Conservation (phyloP, 1,140 invertebrate genomes). For the Drosophila aff. region DNA sequence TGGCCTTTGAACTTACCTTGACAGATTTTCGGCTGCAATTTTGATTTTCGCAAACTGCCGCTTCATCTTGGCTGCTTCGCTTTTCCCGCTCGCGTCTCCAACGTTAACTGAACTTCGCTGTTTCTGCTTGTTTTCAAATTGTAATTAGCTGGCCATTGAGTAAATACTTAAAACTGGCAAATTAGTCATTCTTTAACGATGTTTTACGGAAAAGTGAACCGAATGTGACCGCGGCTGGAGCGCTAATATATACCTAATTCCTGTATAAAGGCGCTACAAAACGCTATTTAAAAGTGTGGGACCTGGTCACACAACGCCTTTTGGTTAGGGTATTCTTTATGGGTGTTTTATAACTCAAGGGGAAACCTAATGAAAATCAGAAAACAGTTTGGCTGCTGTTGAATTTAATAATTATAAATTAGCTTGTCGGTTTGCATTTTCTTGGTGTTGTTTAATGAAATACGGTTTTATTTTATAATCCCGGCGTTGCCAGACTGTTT, state of each 20-base stretch:
- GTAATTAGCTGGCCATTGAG: slow-evolving; percentile 74
- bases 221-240: slow-evolving; percentile 16
- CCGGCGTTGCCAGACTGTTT: neutral
- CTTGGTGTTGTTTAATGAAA: no score
- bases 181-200: slow-evolving; percentile 78
- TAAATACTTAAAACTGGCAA: slow-evolving; percentile 80
- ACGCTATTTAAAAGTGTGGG: neutral
- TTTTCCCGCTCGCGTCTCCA: slow-evolving; percentile 52
- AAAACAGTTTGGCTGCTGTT: neutral
- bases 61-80: slow-evolving; percentile 78
- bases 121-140: slow-evolving; percentile 47
- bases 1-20: slow-evolving; percentile 84
- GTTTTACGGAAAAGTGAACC: slow-evolving; percentile 63
- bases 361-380: neutral
- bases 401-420: neutral
- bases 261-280: neutral
- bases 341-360: neutral
- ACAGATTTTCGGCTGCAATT: slow-evolving; percentile 85
- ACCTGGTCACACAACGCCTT: neutral
- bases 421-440: neutral
- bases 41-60: slow-evolving; percentile 85
- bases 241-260: slow-evolving; percentile 21
- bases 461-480: no score
- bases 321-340: neutral
- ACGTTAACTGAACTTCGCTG: slow-evolving; percentile 58